phyloP scores from a whole-genome alignment of 2,888 invertebrate species.

The Chrysolina oricalcia region DNA sequence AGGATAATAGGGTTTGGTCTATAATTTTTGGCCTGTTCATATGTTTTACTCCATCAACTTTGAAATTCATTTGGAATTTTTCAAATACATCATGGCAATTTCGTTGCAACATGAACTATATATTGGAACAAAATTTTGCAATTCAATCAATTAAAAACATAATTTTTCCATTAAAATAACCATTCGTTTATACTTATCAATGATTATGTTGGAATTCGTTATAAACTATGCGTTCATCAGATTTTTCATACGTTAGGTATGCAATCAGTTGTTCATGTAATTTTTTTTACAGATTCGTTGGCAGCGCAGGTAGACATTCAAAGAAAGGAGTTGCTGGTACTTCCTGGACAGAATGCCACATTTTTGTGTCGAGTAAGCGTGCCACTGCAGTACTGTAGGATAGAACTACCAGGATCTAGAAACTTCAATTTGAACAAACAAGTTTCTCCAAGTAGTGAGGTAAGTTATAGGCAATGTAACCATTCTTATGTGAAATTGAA shows the following conservation, averaged over 20 bases:
- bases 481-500: no score
- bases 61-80: no score
- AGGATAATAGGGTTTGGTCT: no score
- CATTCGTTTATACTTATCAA: no score
- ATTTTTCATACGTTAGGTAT: no score
- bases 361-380: constrained; percentile 77
- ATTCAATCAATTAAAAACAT: no score
- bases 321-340: constrained; percentile 74
- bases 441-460: constrained; percentile 63
- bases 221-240: background rate
- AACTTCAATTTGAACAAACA: constrained; percentile 72
- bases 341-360: constrained; percentile 75
- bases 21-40: no score
- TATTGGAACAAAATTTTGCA: no score
- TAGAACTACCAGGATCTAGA: constrained; percentile 73
- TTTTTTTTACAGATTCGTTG: constrained; percentile 58
- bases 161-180: no score
- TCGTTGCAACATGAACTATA: no score
- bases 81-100: no score
- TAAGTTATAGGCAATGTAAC: constrained; percentile 60
- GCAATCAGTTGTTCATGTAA: background rate
- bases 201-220: background rate
- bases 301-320: constrained; percentile 73
- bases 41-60: no score
- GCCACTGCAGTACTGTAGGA: constrained; percentile 77